Conservation (phyloP, 2,888 invertebrate species). For the Parelbella ahira region DNA sequence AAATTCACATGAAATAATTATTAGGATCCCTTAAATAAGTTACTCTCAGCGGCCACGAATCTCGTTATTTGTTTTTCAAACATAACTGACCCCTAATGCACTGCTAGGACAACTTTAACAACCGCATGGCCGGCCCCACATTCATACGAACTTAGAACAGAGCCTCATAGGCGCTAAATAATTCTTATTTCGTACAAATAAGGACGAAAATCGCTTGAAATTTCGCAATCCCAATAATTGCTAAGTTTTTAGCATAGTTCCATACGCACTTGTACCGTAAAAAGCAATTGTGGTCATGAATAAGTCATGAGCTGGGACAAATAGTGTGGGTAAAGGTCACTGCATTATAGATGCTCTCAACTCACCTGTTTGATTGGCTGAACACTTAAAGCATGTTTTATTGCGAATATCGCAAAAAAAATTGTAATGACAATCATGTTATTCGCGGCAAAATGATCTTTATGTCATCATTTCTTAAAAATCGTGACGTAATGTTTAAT, state of each 20-base stretch:
- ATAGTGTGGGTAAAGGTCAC: conserved; percentile 72
- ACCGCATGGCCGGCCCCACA: conserved; percentile 6
- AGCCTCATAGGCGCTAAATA: conserved; percentile 26
- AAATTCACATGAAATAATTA: too few relatives aligned
- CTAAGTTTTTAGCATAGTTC: conserved; percentile 38
- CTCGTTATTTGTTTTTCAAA: too few relatives aligned
- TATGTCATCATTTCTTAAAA: too few relatives aligned
- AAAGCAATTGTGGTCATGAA: conserved; percentile 62
- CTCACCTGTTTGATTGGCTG: conserved; percentile 59
- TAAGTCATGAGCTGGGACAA: conserved; percentile 71
- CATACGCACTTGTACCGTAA: conserved; percentile 59
- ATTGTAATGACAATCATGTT: conserved; percentile 4
- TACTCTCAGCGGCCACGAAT: too few relatives aligned
- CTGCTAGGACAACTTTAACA: conserved; percentile 2
- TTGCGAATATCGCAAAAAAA: not conserved
- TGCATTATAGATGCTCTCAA: conserved; percentile 63
- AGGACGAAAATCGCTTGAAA: conserved; percentile 27
- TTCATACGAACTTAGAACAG: conserved; percentile 12
- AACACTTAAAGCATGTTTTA: conserved; percentile 18
- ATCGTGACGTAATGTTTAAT: too few relatives aligned
- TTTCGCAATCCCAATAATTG: conserved; percentile 16
- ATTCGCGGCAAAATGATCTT: conserved; percentile 6
- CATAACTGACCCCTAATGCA: too few relatives aligned
- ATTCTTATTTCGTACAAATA: conserved; percentile 26
- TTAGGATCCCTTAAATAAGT: too few relatives aligned